Base-by-base conservation (phyloP, 2,888 invertebrate species). In the Phanerotoma sp. region DNA sequence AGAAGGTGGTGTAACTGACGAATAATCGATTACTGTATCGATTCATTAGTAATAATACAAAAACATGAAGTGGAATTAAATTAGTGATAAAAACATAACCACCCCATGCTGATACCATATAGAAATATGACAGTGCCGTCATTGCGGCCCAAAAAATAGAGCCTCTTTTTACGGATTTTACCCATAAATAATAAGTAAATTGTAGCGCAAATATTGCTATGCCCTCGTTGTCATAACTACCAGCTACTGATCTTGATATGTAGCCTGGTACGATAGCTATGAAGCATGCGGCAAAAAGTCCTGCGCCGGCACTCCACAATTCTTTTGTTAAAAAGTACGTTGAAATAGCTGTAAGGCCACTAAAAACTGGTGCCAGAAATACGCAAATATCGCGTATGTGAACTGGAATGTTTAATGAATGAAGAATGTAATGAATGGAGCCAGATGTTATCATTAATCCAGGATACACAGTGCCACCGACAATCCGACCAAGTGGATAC, bases 41-140 rank as follows among this genome's bases (percentile, higher is more conserved):
- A 35, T 97, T 98, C 95, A 98, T 97, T 41, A 97, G 79, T 40
- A 99, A 81, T 35, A 99, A 81, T 3, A 89, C 89, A 79, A 99
- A 96, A 4, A 97, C 97, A 74, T 99, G 99, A 10, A 99, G 84
- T 0, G 99, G 99, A 64, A 99, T 98, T 72, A 99, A 81, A 80
- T 99, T 99, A 74, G 98, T 99, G 69, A 99, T 99, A 77, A 98
- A 99, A 35, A 99, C 98, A 75, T 99, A 99, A 62, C 99, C 99
- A 66, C 99, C 99, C 99, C 99, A 99, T 63, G 98, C 98, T 59
- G 97, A 98, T 3, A 98, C 99, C 99, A 99, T 99, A 79, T 99
- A 99, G 79, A 99, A 98, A 79, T 99, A 99, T 1, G 97, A 95
- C 4, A 99, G 75, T 6, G 99, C 93, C 51, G 97, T 89, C 73